These are phyloP conservation scores for Hylaeus anthracinus DNA, from an alignment of 1,140 invertebrate species.

Conservation along the genomic window DNA sequence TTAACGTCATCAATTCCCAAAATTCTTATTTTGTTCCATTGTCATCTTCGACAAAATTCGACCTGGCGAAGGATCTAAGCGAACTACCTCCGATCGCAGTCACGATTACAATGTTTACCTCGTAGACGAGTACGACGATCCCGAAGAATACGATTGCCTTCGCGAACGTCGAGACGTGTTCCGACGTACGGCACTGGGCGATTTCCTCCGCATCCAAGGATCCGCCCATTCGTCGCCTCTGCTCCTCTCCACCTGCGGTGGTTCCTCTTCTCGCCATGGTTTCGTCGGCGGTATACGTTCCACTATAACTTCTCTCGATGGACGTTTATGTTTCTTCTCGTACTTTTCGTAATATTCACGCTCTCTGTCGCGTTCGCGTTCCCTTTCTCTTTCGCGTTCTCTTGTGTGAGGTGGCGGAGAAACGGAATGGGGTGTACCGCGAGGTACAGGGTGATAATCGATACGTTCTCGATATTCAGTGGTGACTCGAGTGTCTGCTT, in stretches of 20 bases:
- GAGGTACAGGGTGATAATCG: conserved; percentile 75
- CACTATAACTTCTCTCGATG: conserved; percentile 89
- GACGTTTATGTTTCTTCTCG: conserved; percentile 83
- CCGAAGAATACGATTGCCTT: conserved; percentile 87
- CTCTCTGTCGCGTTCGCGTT: conserved; percentile 77
- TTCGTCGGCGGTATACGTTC: conserved; percentile 85
- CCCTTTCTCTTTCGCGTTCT: conserved; percentile 72
- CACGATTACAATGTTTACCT: conserved; percentile 80
- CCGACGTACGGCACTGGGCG: conserved; percentile 82
- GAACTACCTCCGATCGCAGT: background rate
- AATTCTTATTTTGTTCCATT: too few relatives aligned
- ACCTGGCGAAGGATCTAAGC: too few relatives aligned
- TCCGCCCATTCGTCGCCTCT: conserved; percentile 94
- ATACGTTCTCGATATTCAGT: conserved; percentile 76
- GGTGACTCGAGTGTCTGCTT: conserved; percentile 68
- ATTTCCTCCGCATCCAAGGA: conserved; percentile 93
- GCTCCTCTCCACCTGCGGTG: conserved; percentile 73
- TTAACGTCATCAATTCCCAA: too few relatives aligned
- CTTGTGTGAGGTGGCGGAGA: conserved; percentile 75
- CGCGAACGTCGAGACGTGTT: conserved; percentile 80
- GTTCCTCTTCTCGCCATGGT: conserved; percentile 77
- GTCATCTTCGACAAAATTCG: too few relatives aligned
- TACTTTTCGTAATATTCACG: conserved; percentile 80
- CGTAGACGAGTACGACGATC: conserved; percentile 88
- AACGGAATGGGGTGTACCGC: conserved; percentile 71